Conservation (phyloP, 2,797 vertebrate genomes). For the Periophthalmus magnuspinnatus region DNA sequence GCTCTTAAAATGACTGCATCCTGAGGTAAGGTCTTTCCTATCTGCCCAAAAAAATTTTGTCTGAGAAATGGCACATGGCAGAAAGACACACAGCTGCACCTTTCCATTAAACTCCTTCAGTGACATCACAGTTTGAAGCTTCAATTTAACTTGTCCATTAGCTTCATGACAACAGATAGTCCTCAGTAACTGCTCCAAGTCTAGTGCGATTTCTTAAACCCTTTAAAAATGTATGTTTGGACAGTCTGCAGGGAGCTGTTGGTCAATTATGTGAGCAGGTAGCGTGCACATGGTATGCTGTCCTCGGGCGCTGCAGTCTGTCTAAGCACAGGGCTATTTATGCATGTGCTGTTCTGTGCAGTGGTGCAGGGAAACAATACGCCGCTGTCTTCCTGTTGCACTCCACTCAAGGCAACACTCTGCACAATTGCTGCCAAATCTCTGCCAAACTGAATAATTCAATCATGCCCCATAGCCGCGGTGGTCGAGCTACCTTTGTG, state of each 20-base stretch:
- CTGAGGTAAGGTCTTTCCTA: no score
- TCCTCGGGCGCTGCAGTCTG: constrained; percentile 68
- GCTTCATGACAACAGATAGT: not conserved
- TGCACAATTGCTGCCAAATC: constrained; percentile 78
- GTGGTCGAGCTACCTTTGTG: constrained; percentile 70
- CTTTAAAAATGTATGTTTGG: constrained; percentile 40
- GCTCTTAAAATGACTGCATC: no score
- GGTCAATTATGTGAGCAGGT: constrained; percentile 78
- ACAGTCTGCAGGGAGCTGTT: constrained; percentile 38
- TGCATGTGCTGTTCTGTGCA: constrained; percentile 84
- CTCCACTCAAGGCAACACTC: constrained; percentile 81
- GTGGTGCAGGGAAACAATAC: constrained; percentile 82
- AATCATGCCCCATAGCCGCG: constrained; percentile 74
- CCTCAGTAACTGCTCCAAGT: not conserved
- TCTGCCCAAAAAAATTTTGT: no score
- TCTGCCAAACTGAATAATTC: constrained; percentile 85
- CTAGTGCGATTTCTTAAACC: constrained; percentile 11
- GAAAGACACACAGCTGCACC: not conserved
- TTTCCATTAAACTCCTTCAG: not conserved
- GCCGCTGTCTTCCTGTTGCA: constrained; percentile 69
- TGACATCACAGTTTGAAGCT: not conserved
- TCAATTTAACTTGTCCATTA: not conserved
- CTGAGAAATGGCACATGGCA: not conserved
- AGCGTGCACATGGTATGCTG: constrained; percentile 71
- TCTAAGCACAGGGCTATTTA: constrained; percentile 79